A percentile compares a stretch with the other conserved stretches of the same genome.
Evolutionary conservation across 2,888 invertebrate species (phyloP).

Genomic region (Eulithis prunata): DNA sequence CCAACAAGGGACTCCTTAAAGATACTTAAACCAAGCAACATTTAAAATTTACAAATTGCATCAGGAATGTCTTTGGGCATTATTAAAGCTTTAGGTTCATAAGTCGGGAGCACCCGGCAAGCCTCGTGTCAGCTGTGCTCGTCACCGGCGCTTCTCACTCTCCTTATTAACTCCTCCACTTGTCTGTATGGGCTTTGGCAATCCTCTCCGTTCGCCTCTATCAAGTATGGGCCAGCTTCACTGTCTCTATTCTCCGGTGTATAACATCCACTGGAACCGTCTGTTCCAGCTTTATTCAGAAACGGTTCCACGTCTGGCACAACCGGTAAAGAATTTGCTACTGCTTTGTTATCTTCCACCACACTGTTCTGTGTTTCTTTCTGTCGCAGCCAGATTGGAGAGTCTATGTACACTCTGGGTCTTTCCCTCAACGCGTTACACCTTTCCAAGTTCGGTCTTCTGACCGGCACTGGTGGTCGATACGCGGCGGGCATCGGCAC

Average conservation of each 20-base stretch:
- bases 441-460: constrained; percentile 81
- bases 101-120: constrained; percentile 73
- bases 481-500: constrained; percentile 78
- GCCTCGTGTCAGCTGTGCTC: constrained; percentile 80
- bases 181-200: constrained; percentile 76
- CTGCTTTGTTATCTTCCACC: constrained; percentile 55
- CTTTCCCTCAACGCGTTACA: constrained; percentile 80
- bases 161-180: constrained; percentile 73
- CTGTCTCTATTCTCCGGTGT: constrained; percentile 72
- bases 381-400: constrained; percentile 86
- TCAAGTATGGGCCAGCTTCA: constrained; percentile 71
- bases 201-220: constrained; percentile 63
- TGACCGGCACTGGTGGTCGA: constrained; percentile 75
- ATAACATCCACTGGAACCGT: constrained; percentile 69
- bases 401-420: constrained; percentile 84
- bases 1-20: background rate
- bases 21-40: background rate
- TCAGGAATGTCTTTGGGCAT: constrained; percentile 44
- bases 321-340: constrained; percentile 47
- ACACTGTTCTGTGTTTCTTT: constrained; percentile 64
- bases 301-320: constrained; percentile 74
- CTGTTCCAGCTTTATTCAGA: constrained; percentile 58
- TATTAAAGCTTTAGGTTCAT: constrained; percentile 48
- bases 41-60: constrained; percentile 29
- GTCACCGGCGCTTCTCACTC: constrained; percentile 71